These are phyloP conservation scores for Acronicta aceris DNA, from an alignment of 2,888 invertebrate species.

Conservation along the genomic window DNA sequence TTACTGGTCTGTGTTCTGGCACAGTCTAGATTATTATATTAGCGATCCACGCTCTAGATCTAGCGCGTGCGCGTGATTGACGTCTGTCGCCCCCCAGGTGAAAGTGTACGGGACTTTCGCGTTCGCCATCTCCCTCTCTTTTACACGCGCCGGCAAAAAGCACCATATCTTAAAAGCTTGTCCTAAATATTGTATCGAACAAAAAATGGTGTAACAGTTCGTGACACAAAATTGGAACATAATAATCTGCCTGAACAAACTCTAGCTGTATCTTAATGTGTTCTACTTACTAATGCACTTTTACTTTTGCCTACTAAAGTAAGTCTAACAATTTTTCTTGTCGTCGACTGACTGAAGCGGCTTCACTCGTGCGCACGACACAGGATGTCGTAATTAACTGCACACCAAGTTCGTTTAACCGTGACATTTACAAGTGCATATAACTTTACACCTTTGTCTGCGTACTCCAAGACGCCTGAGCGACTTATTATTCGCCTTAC, in stretches of 20 bases:
- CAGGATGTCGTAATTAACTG: constrained; percentile 47
- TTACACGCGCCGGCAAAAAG: constrained; percentile 52
- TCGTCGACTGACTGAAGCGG: constrained; percentile 10
- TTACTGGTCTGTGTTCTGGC: constrained; percentile 29
- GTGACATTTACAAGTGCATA: constrained; percentile 52
- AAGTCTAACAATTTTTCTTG: constrained; percentile 15
- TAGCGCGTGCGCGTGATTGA: constrained; percentile 56
- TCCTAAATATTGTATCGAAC: constrained; percentile 47
- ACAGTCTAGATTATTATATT: constrained; percentile 32
- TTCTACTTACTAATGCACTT: constrained; percentile 43
- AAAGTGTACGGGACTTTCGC: constrained; percentile 73
- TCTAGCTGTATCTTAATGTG: constrained; percentile 27
- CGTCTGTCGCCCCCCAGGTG: constrained; percentile 58
- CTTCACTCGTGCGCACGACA: constrained; percentile 17
- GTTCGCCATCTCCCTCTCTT: constrained; percentile 43
- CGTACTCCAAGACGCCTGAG: constrained; percentile 18
- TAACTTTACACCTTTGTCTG: constrained; percentile 45
- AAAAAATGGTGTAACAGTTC: constrained; percentile 54
- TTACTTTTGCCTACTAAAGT: constrained; percentile 25
- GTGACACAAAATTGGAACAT: constrained; percentile 38
- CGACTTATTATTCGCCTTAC: constrained; percentile 37
- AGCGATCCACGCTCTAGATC: constrained; percentile 29
- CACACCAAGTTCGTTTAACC: constrained; percentile 46
- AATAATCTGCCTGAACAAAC: constrained; percentile 25
- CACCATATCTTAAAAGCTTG: constrained; percentile 32